Percentiles rank a stretch among this genome's conserved stretches.
These are phyloP conservation scores for Ceyx erithaca DNA, from an alignment of 2,797 vertebrate genomes.

Conservation along the genomic window DNA sequence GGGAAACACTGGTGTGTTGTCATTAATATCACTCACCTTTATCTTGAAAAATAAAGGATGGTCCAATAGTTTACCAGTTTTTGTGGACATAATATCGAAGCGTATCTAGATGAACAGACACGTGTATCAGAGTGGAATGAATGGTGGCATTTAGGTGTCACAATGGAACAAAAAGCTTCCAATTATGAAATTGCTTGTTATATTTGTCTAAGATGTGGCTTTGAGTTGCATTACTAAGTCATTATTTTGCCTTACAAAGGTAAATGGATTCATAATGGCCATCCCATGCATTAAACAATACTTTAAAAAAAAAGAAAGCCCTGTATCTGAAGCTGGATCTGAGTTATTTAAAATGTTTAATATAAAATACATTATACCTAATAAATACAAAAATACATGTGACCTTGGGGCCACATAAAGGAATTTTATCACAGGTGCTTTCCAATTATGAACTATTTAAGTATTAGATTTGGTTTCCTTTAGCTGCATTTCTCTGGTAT, in stretches of 20 bases:
- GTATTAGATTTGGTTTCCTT: not conserved
- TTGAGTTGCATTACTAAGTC: not conserved
- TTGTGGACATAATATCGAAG: constrained; percentile 71
- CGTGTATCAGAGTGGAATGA: not conserved
- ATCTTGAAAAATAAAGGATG: constrained; percentile 82
- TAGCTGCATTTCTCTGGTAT: not conserved
- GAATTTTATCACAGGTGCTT: not conserved
- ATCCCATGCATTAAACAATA: not conserved
- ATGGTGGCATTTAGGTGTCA: not conserved
- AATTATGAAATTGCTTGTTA: not conserved
- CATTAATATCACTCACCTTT: constrained; percentile 84
- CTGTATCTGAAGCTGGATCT: not conserved
- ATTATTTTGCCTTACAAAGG: not conserved
- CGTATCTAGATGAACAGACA: constrained; percentile 73
- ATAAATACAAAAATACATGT: too few species aligned
- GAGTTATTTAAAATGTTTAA: not conserved
- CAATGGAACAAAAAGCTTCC: not conserved
- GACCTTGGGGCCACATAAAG: not conserved
- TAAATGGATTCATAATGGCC: not conserved
- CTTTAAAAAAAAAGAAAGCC: not conserved
- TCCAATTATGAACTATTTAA: not conserved
- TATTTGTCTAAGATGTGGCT: not conserved
- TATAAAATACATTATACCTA: not conserved
- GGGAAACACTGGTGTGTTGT: constrained; percentile 81
- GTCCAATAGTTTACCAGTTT: constrained; percentile 13